Base-by-base conservation (phyloP, 2,888 invertebrate species). In the Drosophila pullipes region DNA sequence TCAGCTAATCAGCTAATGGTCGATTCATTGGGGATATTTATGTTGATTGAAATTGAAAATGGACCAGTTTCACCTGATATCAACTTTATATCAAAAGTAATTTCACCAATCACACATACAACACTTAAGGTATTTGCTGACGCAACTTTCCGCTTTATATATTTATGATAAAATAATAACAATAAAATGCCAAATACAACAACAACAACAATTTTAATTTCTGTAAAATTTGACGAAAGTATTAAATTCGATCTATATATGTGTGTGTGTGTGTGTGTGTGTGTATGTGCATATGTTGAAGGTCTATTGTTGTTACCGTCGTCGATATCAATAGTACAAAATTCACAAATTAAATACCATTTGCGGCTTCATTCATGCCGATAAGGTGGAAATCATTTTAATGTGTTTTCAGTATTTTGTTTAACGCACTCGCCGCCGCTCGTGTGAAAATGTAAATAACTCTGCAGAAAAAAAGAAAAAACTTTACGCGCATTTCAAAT, bases 281-380 rank as follows among this genome's bases (percentile, higher is more conserved):
- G 28, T 52, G 3, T 65, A 4, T 33, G 4, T 64, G 59, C 39
- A n/a, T 70, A 5, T 13, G n/a, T 18, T 31, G 28, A 30, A 35
- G 67, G 52, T 54, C 31, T 74, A 47, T 53, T 54, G 25, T 50
- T 64, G 53, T 28, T 64, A 59, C 53, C 61, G 66, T 69, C 78
- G 70, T 68, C 78, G 70, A 82, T 89, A 85, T 84, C 89, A 84
- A 81, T 62, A 70, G 77, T 66, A 69, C 79, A 82, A 87, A 87
- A 75, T 74, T 83, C 77, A 83, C 68, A 85, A 82, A 87, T 87
- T 83, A 85, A 87, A 82, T 87, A 76, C 61, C 77, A 82, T 89
- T 75, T 85, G 88, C 89, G 85, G 88, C 88, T 87, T 65, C 84
- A 89, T 88, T 87, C 85, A 87, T 83, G 66, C 67, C 76, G 87